Percentiles rank a stretch among this genome's conserved stretches.
Conservation (phyloP, 2,888 invertebrate species). For the Pammene aurita region DNA sequence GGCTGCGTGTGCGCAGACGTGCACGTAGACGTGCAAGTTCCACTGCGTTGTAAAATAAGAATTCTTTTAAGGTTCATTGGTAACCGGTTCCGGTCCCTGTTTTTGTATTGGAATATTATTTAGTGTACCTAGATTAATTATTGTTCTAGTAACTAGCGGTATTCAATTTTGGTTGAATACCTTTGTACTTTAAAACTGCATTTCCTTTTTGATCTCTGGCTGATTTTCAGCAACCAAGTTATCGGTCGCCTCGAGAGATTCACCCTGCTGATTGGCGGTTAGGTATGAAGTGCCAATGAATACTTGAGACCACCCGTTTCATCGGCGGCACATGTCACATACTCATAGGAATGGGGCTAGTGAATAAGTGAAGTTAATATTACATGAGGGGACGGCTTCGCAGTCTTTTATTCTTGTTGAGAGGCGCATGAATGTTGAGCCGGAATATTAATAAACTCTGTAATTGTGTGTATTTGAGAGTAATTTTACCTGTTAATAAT, state of each 20-base stretch:
- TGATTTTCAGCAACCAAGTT: conserved; percentile 58
- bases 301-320: conserved; percentile 36
- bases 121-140: no score
- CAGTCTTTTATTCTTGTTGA: conserved; percentile 9
- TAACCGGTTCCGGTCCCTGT: no score
- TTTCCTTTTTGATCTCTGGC: no score
- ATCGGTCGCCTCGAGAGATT: conserved; percentile 44
- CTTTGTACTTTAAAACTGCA: no score
- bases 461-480: neutral
- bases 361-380: conserved; percentile 25
- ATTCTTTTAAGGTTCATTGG: no score
- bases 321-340: conserved; percentile 29
- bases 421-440: conserved; percentile 10
- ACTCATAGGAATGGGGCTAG: conserved; percentile 21
- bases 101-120: no score
- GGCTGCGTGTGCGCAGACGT: no score
- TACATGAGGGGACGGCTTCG: conserved; percentile 29
- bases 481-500: neutral
- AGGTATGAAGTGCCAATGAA: conserved; percentile 40
- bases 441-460: neutral
- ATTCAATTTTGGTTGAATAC: no score
- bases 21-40: no score
- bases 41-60: no score
- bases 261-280: conserved; percentile 41
- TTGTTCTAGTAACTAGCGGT: no score